phyloP scores from a whole-genome alignment of 2,113 vertebrate species.

The Lontra canadensis region DNA sequence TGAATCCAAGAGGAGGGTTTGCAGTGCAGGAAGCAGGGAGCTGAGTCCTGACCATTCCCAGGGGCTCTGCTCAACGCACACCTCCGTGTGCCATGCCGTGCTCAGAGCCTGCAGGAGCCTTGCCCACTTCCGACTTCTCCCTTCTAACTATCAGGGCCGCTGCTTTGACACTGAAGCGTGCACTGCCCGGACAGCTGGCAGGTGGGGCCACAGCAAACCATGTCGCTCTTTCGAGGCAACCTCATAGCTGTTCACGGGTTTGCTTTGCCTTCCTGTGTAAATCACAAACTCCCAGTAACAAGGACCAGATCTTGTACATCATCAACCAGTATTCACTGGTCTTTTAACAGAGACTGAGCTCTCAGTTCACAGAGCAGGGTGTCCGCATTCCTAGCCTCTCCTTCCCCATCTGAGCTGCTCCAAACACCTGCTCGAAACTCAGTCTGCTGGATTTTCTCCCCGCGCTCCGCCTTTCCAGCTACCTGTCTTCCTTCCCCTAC shows the following conservation, averaged over 20 bases:
- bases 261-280: neutral
- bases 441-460: neutral
- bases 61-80: neutral
- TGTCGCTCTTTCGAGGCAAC: neutral
- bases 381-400: neutral
- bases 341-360: neutral
- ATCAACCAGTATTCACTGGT: neutral
- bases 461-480: neutral
- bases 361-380: neutral
- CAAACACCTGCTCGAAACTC: neutral
- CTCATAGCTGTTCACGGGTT: neutral
- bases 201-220: neutral
- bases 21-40: neutral
- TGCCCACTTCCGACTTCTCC: neutral
- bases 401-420: neutral
- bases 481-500: neutral
- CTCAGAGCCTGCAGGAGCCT: neutral
- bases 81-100: neutral
- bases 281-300: neutral
- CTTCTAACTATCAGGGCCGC: neutral
- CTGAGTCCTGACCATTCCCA: accelerated
- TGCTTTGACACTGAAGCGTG: neutral
- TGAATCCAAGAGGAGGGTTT: neutral
- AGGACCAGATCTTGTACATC: neutral
- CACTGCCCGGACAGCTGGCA: neutral